These are phyloP conservation scores for Choristoneura fumiferana DNA, from an alignment of 1,140 invertebrate species.

Conservation along the genomic window DNA sequence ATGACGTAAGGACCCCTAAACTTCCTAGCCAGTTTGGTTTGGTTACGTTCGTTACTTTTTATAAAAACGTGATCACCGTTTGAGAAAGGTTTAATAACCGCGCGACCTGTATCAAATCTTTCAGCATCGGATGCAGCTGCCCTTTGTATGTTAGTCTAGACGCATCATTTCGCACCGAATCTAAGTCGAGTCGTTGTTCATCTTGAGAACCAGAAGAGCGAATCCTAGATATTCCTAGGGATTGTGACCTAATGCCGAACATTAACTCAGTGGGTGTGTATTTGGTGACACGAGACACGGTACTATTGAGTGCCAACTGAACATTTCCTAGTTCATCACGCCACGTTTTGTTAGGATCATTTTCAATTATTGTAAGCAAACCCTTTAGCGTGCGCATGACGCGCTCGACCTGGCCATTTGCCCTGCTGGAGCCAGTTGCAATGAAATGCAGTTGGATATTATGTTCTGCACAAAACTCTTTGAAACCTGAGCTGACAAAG, in stretches of 20 bases:
- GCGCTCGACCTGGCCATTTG: conserved; percentile 41
- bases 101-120: conserved; percentile 24
- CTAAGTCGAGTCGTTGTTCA: conserved; percentile 20
- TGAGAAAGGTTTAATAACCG: conserved; percentile 20
- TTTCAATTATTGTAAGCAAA: conserved; percentile 32
- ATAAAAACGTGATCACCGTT: conserved; percentile 19
- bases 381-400: conserved; percentile 38
- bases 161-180: conserved; percentile 2
- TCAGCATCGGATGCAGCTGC: conserved; percentile 19
- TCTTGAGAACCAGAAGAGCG: background rate
- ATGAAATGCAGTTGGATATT: conserved; percentile 44
- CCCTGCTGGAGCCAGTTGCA: conserved; percentile 39
- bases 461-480: conserved; percentile 31
- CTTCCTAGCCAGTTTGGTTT: conserved; percentile 15
- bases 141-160: conserved; percentile 20
- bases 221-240: conserved; percentile 25
- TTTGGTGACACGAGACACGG: conserved; percentile 32
- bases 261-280: conserved; percentile 36
- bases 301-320: conserved; percentile 41
- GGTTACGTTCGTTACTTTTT: conserved; percentile 24
- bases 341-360: conserved; percentile 36
- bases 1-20: background rate
- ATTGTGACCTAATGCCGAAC: conserved; percentile 33
- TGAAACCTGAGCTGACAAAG: conserved; percentile 32
- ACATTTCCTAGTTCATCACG: conserved; percentile 34